These are phyloP conservation scores for Villa cingulata DNA, from an alignment of 2,888 invertebrate species.

Conservation along the genomic window DNA sequence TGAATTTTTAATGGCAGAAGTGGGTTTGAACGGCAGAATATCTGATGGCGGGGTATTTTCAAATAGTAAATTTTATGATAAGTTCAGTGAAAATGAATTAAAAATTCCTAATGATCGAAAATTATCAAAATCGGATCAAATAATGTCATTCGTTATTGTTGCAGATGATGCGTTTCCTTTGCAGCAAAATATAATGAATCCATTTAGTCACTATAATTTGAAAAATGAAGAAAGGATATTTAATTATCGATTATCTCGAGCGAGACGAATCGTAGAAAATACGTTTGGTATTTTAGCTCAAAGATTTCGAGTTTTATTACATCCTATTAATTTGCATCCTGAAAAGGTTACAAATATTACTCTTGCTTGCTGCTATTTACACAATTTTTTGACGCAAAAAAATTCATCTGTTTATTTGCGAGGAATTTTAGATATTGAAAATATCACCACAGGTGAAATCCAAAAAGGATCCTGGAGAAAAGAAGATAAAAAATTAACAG, in stretches of 20 bases:
- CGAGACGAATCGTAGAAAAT: constrained; percentile 13
- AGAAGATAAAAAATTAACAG: not conserved
- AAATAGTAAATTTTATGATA: not conserved
- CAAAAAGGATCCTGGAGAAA: not conserved
- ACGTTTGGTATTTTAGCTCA: constrained; percentile 16
- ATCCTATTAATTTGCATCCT: not conserved
- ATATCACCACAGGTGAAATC: constrained; percentile 1
- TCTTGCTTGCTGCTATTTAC: not conserved
- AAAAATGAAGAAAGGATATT: not conserved
- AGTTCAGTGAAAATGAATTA: not conserved
- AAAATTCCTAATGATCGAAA: not conserved
- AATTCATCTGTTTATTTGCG: not conserved
- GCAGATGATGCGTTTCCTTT: not conserved
- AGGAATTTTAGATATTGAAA: constrained; percentile 1
- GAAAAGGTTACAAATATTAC: not conserved
- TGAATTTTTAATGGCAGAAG: too few relatives aligned
- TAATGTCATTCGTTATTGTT: not conserved
- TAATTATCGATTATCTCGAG: constrained; percentile 4
- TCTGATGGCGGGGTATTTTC: too few relatives aligned
- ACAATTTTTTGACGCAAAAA: not conserved
- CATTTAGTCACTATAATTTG: not conserved
- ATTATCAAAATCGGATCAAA: not conserved
- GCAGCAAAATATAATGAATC: not conserved
- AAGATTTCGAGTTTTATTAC: constrained; percentile 18
- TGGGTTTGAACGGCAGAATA: too few relatives aligned